These are phyloP conservation scores for Drosophila lowei DNA, from an alignment of 1,140 invertebrate species.

Conservation along the genomic window DNA sequence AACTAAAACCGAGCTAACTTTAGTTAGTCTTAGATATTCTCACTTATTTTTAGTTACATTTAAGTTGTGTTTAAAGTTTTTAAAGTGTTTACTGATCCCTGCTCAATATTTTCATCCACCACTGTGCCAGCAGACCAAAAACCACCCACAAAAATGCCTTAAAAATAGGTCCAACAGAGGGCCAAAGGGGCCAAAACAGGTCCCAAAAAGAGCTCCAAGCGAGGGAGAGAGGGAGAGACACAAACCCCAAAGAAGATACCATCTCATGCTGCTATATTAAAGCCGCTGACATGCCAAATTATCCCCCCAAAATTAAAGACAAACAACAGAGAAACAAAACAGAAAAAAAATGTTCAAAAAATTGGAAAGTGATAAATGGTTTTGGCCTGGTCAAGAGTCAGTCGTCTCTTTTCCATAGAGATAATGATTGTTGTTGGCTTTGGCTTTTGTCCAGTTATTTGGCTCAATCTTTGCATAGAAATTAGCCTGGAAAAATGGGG, in stretches of 20 bases:
- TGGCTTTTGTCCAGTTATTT: slow-evolving; percentile 63
- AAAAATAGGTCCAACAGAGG: too few species aligned
- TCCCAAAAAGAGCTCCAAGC: not conserved
- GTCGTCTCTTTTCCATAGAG: slow-evolving; percentile 14
- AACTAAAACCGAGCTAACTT: not conserved
- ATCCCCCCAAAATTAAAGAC: slow-evolving; percentile 55
- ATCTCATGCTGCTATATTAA: slow-evolving; percentile 51
- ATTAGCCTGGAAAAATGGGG: slow-evolving; percentile 68
- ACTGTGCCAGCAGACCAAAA: not conserved
- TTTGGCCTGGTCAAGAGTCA: slow-evolving; percentile 53
- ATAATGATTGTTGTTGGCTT: slow-evolving; percentile 42
- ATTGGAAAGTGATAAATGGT: slow-evolving; percentile 74
- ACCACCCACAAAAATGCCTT: slow-evolving; percentile 5
- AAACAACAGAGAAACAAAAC: slow-evolving; percentile 36
- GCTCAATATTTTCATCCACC: not conserved
- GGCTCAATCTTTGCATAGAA: slow-evolving; percentile 73
- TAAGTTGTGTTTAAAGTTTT: too few species aligned
- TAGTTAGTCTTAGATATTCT: not conserved
- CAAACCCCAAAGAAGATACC: not conserved
- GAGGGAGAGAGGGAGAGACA: not conserved
- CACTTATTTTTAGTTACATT: not conserved
- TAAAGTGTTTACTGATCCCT: not conserved
- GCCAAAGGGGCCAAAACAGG: not conserved
- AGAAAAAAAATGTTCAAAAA: slow-evolving; percentile 38
- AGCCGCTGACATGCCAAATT: slow-evolving; percentile 61